A percentile compares a stretch with the other conserved stretches of the same genome.
phyloP scores from a whole-genome alignment of 2,113 vertebrate genomes.

The Ploceus nigricollis region DNA sequence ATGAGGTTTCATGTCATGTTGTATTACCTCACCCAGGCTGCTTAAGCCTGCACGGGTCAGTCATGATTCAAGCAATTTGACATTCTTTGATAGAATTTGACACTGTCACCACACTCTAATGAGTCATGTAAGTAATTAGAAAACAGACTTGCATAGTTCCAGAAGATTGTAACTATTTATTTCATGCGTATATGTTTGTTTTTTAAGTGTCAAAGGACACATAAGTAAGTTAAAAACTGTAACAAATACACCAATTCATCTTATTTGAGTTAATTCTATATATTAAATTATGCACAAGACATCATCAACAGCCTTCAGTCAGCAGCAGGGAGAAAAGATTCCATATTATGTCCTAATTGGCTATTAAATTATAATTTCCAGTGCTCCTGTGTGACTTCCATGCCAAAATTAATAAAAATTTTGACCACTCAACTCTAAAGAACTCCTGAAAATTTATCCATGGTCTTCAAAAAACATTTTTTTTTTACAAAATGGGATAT shows the following conservation, averaged over 20 bases:
- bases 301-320: not conserved
- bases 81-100: not conserved
- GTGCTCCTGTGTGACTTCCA: not conserved
- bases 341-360: not conserved
- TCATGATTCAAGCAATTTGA: not conserved
- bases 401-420: not conserved
- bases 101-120: not conserved
- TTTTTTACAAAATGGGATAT: not conserved
- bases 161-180: not conserved
- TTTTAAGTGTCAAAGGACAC: not conserved
- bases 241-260: not conserved
- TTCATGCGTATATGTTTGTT: not conserved
- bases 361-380: not conserved
- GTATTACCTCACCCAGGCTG: not conserved
- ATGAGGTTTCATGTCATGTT: not conserved
- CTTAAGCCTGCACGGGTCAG: not conserved
- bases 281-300: not conserved
- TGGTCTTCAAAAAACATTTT: not conserved
- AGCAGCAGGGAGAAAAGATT: not conserved
- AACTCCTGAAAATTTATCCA: not conserved
- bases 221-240: not conserved
- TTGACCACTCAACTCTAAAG: not conserved
- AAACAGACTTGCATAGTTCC: not conserved
- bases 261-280: not conserved
- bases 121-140: not conserved